Percentiles rank a stretch among this genome's conserved stretches.
Evolutionary conservation across 2,113 vertebrate species (phyloP).

Genomic region (Xiphias gladius): DNA sequence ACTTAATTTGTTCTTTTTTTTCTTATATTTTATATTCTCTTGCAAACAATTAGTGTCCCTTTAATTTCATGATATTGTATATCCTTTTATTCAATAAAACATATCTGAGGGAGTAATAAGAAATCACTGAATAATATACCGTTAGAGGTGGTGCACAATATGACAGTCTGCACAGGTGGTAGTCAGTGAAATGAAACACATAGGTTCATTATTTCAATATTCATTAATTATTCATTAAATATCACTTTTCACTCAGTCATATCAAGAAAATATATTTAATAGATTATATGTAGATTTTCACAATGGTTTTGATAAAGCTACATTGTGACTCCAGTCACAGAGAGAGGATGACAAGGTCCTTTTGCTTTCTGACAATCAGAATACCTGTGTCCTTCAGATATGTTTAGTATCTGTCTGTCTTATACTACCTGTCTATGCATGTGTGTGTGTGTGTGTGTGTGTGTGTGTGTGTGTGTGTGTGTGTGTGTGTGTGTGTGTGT

Average conservation of each 20-base stretch:
- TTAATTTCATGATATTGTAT: background rate
- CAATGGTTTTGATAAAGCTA: conserved; percentile 19
- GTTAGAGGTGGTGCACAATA: conserved; percentile 16
- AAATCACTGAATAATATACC: conserved; percentile 39
- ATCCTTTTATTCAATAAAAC: background rate
- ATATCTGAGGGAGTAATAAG: background rate
- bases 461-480: conserved; percentile 12
- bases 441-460: conserved; percentile 21
- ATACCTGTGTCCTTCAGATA: conserved; percentile 50
- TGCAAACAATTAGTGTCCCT: background rate
- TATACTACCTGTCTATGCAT: background rate
- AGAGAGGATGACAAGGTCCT: conserved; percentile 37
- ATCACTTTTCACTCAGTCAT: conserved; percentile 51
- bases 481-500: conserved; percentile 18
- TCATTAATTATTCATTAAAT: conserved; percentile 60
- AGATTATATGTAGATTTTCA: conserved; percentile 32
- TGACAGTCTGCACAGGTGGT: conserved; percentile 61
- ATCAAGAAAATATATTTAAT: conserved; percentile 46
- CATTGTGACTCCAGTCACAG: conserved; percentile 43
- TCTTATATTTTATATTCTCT: background rate
- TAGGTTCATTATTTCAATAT: conserved; percentile 12
- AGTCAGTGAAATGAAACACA: conserved; percentile 58
- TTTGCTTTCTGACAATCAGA: conserved; percentile 31
- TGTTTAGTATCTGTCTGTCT: conserved; percentile 9
- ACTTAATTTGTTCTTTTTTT: background rate